Conservation (phyloP, 1,140 invertebrate species). For the Linepithema humile region DNA sequence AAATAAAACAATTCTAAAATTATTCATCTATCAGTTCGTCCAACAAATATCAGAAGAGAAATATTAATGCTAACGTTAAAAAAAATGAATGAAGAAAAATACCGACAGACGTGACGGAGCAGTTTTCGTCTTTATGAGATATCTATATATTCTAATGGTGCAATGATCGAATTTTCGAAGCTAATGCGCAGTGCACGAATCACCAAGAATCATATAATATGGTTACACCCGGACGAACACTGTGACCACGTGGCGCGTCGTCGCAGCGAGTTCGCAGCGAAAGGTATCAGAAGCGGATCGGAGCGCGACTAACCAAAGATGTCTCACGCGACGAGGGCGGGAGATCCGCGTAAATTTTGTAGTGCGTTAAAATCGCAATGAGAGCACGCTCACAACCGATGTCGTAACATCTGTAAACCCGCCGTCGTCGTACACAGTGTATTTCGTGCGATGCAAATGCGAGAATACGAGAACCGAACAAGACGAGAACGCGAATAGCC, state of each 20-base stretch:
- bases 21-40: not conserved
- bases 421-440: not conserved
- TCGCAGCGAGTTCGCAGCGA: conserved; percentile 29
- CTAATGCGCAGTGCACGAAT: not conserved
- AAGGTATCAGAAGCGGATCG: conserved; percentile 2
- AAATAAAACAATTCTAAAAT: not conserved
- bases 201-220: not conserved
- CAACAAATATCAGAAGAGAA: not conserved
- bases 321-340: not conserved
- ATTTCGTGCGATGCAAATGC: conserved; percentile 36
- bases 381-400: not conserved
- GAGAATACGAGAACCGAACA: conserved; percentile 66
- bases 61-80: not conserved
- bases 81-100: not conserved
- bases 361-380: too few species aligned
- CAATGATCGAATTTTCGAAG: not conserved
- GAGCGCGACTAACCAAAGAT: conserved; percentile 48
- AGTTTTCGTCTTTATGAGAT: not conserved
- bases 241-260: conserved; percentile 53
- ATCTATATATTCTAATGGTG: not conserved
- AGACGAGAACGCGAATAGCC: conserved; percentile 76
- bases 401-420: not conserved
- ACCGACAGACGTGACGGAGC: not conserved
- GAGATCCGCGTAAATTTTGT: not conserved
- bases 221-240: conserved; percentile 38